Evolutionary conservation across 2,888 invertebrate species (phyloP), one percentile per base, ranked within the genome.

Genomic region (Synanthedon formicaeformis): DNA sequence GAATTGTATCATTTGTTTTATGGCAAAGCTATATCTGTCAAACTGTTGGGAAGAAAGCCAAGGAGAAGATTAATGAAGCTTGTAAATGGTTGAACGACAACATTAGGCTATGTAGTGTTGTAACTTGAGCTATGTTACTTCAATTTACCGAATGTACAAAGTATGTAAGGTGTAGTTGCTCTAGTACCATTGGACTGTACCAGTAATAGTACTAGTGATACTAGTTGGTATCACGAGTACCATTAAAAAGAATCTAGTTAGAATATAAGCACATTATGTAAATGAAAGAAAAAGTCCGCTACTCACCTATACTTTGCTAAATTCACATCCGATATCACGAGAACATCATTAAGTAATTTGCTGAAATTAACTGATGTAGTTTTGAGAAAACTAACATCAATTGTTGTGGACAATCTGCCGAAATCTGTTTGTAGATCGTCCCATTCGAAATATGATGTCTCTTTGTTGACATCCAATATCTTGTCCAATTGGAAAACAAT

Each of bases 401-500:
- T 83, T 34, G 88, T 81, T 3, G 90, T 80, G 10, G 88, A 78
- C 10, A 92, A 73, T 52, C 83, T 75, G 41, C 78, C 80, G 53
- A 91, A 74, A 60, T 90, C 88, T 0, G 82, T 76, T 56, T 89
- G 88, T 0, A 92, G 73, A 54, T 89, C 90, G 2, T 81, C 77
- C 92, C 92, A 93, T 57, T 89, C 89, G 66, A 90, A 89, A 65
- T 91, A 89, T 45, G 92, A 91, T 0, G 91, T 89, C 54, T 90
- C 88, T 62, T 90, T 90, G 63, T 93, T 92, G 50, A 94, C 86
- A 70, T 94, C 91, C 57, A 93, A 83, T 58, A 92, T 88, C 67
- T 90, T 91, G 61, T 92, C 90, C 60, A 94, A 78, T 73, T 92
- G 91, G 69, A 94, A 93, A 27, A 93, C 92, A 49, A 88, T 85